These are phyloP conservation scores for Momotus momota DNA, from an alignment of 2,797 vertebrate species.

Conservation along the genomic window DNA sequence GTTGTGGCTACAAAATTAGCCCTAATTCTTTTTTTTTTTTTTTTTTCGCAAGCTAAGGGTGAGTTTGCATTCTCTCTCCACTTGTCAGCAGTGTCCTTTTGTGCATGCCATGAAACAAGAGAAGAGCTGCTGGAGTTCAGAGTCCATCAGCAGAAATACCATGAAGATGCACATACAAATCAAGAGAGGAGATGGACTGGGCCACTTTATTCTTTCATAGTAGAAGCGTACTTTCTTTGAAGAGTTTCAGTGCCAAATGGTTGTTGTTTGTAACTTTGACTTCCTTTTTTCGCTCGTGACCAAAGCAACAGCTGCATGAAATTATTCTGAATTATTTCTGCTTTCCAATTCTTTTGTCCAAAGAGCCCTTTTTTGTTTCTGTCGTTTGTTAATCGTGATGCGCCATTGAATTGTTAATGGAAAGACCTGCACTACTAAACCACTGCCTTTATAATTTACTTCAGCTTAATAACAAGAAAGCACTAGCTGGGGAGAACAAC, in stretches of 20 bases:
- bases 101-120: neutral
- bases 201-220: neutral
- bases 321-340: neutral
- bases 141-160: neutral
- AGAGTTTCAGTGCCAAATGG: neutral
- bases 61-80: neutral
- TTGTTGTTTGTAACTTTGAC: neutral
- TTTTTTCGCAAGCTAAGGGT: neutral
- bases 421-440: constrained; percentile 28
- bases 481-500: constrained; percentile 88
- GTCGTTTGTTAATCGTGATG: neutral
- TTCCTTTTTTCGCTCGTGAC: neutral
- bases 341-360: neutral
- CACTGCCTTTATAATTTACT: constrained; percentile 46
- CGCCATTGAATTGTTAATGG: neutral
- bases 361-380: neutral
- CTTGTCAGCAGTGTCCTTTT: neutral
- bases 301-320: neutral
- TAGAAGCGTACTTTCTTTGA: neutral
- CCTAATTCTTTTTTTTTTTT: neutral
- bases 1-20: neutral
- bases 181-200: neutral
- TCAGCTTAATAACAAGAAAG: constrained; percentile 92
- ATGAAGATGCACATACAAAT: neutral
- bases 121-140: neutral